A percentile compares a stretch with the other conserved stretches of the same genome.
phyloP scores from a whole-genome alignment of 2,888 invertebrate genomes.

The Microchrysa polita region DNA sequence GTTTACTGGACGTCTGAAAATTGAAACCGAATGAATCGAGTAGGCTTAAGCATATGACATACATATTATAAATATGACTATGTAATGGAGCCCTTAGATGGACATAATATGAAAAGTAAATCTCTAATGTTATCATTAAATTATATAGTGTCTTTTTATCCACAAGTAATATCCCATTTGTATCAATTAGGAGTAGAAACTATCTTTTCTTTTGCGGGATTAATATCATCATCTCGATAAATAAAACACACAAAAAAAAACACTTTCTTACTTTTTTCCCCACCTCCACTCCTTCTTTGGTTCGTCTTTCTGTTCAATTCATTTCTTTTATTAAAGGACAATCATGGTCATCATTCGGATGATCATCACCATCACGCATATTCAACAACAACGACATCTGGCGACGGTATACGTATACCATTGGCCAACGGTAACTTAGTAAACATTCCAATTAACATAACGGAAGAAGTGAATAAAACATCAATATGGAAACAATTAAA shows the following conservation, averaged over 20 bases:
- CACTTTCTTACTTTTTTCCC: constrained; percentile 36
- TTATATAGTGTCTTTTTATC: no score
- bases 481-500: constrained; percentile 95
- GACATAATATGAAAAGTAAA: no score
- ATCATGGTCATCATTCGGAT: constrained; percentile 55
- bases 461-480: constrained; percentile 92
- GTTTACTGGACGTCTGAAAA: no score
- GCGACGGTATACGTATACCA: constrained; percentile 77
- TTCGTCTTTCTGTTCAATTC: constrained; percentile 43
- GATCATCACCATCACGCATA: constrained; percentile 41
- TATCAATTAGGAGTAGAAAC: no score
- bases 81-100: no score
- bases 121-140: no score
- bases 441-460: constrained; percentile 85
- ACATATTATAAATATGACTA: no score
- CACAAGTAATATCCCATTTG: no score
- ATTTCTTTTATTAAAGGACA: constrained; percentile 41
- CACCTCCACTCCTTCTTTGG: constrained; percentile 41
- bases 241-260: constrained; percentile 23
- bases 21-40: no score
- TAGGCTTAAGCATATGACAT: no score
- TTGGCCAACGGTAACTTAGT: constrained; percentile 89
- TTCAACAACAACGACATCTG: constrained; percentile 63
- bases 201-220: no score
- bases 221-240: no score